phyloP scores from a whole-genome alignment of 2,888 invertebrate genomes.

The Endomychus coccineus region DNA sequence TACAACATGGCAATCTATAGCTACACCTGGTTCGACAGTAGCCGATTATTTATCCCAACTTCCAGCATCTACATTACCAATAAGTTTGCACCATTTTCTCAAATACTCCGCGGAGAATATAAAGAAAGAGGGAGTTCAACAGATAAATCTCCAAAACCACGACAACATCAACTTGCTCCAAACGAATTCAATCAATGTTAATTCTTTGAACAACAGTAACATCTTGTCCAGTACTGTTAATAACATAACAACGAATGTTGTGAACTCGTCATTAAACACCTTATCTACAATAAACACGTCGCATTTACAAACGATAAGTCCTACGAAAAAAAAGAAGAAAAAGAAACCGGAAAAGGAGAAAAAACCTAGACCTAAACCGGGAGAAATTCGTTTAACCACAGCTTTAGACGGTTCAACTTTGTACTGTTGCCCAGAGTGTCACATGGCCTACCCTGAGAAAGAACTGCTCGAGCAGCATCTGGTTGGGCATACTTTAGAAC shows the following conservation, averaged over 20 bases:
- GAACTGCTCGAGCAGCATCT: slow-evolving; percentile 77
- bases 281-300: slow-evolving; percentile 43
- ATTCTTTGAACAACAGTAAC: slow-evolving; percentile 22
- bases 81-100: slow-evolving; percentile 75
- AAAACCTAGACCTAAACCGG: slow-evolving; percentile 77
- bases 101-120: slow-evolving; percentile 73
- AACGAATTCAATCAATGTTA: slow-evolving; percentile 38
- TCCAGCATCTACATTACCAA: slow-evolving; percentile 63
- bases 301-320: slow-evolving; percentile 33
- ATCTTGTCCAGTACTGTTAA: slow-evolving; percentile 44
- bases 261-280: slow-evolving; percentile 37
- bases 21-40: slow-evolving; percentile 62
- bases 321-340: slow-evolving; percentile 69
- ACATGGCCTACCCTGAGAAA: slow-evolving; percentile 84
- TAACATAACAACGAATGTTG: slow-evolving; percentile 19
- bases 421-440: slow-evolving; percentile 82
- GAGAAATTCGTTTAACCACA: slow-evolving; percentile 69
- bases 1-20: slow-evolving; percentile 64
- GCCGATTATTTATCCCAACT: slow-evolving; percentile 79
- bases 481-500: slow-evolving; percentile 78
- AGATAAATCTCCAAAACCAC: slow-evolving; percentile 20
- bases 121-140: slow-evolving; percentile 62
- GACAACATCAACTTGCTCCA: slow-evolving; percentile 35
- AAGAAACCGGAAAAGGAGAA: slow-evolving; percentile 71
- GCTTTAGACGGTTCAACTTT: slow-evolving; percentile 76